Evolutionary conservation across 2,113 vertebrate genomes (phyloP).

Genomic region (Etheostoma spectabile): DNA sequence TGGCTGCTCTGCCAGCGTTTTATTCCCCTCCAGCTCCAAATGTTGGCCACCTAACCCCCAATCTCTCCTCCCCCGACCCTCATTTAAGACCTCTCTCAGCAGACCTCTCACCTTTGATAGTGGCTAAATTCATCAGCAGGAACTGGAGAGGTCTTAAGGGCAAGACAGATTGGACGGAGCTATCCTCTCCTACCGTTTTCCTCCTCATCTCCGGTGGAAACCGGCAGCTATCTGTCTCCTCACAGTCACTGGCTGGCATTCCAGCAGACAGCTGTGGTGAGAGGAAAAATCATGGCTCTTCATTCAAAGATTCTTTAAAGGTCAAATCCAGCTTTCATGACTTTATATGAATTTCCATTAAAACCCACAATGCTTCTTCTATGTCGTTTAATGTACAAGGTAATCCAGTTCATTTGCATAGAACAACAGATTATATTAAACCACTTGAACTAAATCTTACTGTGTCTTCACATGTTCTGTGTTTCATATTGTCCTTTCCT

Average conservation of each 20-base stretch:
- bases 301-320: slow-evolving; percentile 53
- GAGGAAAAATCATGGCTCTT: slow-evolving; percentile 39
- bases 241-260: slow-evolving; percentile 53
- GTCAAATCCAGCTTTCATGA: slow-evolving; percentile 57
- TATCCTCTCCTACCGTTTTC: slow-evolving; percentile 42
- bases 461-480: not conserved
- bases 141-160: slow-evolving; percentile 52
- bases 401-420: slow-evolving; percentile 13
- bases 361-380: slow-evolving; percentile 20
- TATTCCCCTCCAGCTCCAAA: slow-evolving; percentile 43
- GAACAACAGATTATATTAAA: not conserved
- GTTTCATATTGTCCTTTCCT: not conserved
- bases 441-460: not conserved
- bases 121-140: slow-evolving; percentile 71
- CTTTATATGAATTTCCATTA: slow-evolving; percentile 42
- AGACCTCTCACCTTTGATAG: slow-evolving; percentile 75
- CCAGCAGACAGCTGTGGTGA: slow-evolving; percentile 46
- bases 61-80: slow-evolving; percentile 34
- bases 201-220: slow-evolving; percentile 60
- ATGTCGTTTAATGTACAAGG: not conserved
- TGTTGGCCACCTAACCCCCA: slow-evolving; percentile 18
- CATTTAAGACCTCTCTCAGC: slow-evolving; percentile 52
- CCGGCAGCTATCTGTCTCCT: slow-evolving; percentile 64
- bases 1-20: slow-evolving; percentile 43
- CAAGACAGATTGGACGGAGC: slow-evolving; percentile 54